Evolutionary conservation across 1,140 invertebrate species (phyloP), one percentile per base, ranked within the genome.

Genomic region (Drosophila biarmipes): DNA sequence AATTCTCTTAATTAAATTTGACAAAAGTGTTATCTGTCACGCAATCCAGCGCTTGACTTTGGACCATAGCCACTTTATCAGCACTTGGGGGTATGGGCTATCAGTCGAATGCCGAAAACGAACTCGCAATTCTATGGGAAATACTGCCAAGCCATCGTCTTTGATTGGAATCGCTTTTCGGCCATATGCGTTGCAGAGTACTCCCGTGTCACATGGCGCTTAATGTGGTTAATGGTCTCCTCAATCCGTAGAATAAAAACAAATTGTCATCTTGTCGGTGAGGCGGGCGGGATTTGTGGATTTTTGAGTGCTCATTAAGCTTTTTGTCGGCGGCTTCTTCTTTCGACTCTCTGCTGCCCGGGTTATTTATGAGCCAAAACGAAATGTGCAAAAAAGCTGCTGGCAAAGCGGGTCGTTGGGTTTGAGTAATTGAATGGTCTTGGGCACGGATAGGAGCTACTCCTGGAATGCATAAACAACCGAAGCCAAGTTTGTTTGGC

Each of bases 1-100:
- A 82, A 63, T 82, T 84, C 52, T 34, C 19, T 80, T 84, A 84
- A 84, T 84, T 84, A 85, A 85, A 82, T 66, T 72, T 57, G 66
- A 45, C 51, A 31, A 58, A 80, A 68, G 42, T 45, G 59, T 75
- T 84, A 84, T 85, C 80, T 67, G 80, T 85, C 80, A 84, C 80
- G 80, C 80, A 51, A 84, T 21, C 31, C 2, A 48, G 5, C 42
- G 49, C 42, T 69, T 54, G 58, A 62, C 57, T 68, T 43, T 73
- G 55, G 42, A 61, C 24, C 49, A 37, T 59, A 69, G 52, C 37
- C 43, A 19, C 21, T 78, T 51, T 79, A 84, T 82, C 79, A 74
- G 79, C 49, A 68, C 2, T 10, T 37, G 1, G n/a, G 35, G 42
- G 64, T 24, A 15, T 35, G 27, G 74, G 79, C 74, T 82, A 82